phyloP scores from a whole-genome alignment of 2,113 vertebrate species.

The Eurystomus gularis region DNA sequence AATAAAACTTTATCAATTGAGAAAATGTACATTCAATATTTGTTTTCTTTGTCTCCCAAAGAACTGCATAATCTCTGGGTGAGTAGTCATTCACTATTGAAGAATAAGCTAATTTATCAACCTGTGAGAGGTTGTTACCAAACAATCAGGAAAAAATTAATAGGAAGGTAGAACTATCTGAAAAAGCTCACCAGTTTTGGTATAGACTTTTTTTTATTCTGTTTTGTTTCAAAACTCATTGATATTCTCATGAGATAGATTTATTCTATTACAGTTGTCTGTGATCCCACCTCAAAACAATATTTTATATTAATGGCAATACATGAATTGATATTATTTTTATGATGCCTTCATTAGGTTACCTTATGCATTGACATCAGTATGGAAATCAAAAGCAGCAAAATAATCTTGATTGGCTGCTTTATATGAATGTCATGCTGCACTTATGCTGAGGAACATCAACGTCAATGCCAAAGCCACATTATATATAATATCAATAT shows the following conservation, averaged over 20 bases:
- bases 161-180: neutral
- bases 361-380: neutral
- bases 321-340: neutral
- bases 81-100: neutral
- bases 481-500: constrained; percentile 8
- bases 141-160: neutral
- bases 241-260: neutral
- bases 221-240: neutral
- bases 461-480: constrained; percentile 18
- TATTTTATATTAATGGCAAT: neutral
- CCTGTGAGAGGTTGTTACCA: neutral
- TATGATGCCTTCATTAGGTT: constrained; percentile 2
- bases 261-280: neutral
- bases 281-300: neutral
- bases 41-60: neutral
- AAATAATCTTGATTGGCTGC: constrained; percentile 6
- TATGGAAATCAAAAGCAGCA: constrained; percentile 31
- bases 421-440: constrained; percentile 31
- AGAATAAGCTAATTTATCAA: constrained; percentile 19
- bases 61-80: neutral
- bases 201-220: neutral
- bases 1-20: neutral
- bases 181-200: neutral
- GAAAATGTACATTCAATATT: neutral
- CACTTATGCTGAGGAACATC: constrained; percentile 24